Conservation (phyloP, 1,140 invertebrate genomes). For the Penaeus vannamei region DNA sequence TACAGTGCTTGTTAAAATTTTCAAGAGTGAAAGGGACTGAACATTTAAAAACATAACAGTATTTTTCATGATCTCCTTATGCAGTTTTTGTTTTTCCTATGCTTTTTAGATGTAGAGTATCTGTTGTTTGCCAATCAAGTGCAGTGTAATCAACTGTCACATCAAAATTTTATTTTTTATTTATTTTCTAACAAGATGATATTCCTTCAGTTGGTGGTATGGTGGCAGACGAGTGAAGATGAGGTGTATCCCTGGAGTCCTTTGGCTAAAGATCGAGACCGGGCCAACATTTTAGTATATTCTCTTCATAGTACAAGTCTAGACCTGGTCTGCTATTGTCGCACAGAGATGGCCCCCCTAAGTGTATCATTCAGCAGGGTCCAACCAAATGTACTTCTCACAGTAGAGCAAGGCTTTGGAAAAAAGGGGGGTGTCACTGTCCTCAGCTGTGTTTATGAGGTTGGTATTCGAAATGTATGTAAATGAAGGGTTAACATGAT, state of each 20-base stretch:
- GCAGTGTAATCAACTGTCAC: neutral
- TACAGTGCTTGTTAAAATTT: too few species aligned
- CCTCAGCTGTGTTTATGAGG: conserved; percentile 82
- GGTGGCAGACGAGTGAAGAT: conserved; percentile 84
- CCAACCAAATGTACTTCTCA: conserved; percentile 80
- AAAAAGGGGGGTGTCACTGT: conserved; percentile 83
- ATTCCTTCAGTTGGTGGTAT: conserved; percentile 77
- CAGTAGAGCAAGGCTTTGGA: conserved; percentile 83
- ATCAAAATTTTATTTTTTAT: neutral
- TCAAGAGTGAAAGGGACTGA: too few species aligned
- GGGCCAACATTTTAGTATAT: conserved; percentile 85
- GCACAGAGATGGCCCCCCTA: conserved; percentile 82
- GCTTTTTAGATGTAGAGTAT: too few species aligned
- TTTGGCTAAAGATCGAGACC: conserved; percentile 82
- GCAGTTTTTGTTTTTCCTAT: too few species aligned
- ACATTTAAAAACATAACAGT: too few species aligned
- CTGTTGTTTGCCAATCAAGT: too few species aligned
- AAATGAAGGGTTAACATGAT: too few species aligned
- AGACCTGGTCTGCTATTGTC: conserved; percentile 77
- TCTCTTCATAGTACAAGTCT: conserved; percentile 71
- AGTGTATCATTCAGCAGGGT: conserved; percentile 79
- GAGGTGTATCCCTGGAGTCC: conserved; percentile 90
- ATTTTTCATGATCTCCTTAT: too few species aligned
- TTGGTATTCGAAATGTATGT: conserved; percentile 72
- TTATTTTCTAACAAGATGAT: neutral